Base-by-base conservation (phyloP, 2,113 vertebrate species). In the Cottus gobio region DNA sequence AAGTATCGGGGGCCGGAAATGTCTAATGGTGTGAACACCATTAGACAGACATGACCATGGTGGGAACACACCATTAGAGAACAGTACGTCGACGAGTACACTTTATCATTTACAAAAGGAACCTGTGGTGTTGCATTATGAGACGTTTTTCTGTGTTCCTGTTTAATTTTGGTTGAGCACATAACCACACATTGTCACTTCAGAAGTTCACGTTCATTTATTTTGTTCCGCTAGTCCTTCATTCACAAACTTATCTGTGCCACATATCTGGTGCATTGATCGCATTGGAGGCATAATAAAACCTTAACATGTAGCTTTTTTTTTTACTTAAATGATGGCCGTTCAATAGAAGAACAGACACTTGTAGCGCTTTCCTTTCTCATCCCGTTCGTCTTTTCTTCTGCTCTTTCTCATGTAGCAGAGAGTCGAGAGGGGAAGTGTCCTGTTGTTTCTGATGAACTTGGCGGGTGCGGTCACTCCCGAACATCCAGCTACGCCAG, bases 401-500 rank as follows among this genome's bases (percentile, higher is more conserved):
- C 16, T 83, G 30, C 85, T 64, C 48, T 80, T 66, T 78, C 20
- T 62, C 9, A 73, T 80, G 61, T 22, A 68, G 73, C 94, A 97
- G 98, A 98, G 91, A 84, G 91, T 71, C 94, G 96, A 64, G 93
- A 94, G 78, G 94, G 96, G 66, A 98, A 96, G 90, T 97, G 96
- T 65, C 90, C 95, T 2, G 97, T 97, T 18, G 93, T 95, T 83
- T 95, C 97, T 6, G 97, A 99, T 4, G 97, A 98, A 60, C 91
- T 97, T 12, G 96, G 95, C 30, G 96, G 95, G 67, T 97, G 93
- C 64, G 96, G 97, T 82, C 98, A 99, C 94, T 98, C 98, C 60
- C 95, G 98, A 85, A 99, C 97, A 30, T 97, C 98, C 74, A 99
- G 98, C 94, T 96, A 98, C 74, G 97, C 98, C 87, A 99, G 98